Evolutionary conservation across 2,797 vertebrate species (phyloP), one percentile per base, ranked within the genome.

Genomic region (Danio albolineatus): DNA sequence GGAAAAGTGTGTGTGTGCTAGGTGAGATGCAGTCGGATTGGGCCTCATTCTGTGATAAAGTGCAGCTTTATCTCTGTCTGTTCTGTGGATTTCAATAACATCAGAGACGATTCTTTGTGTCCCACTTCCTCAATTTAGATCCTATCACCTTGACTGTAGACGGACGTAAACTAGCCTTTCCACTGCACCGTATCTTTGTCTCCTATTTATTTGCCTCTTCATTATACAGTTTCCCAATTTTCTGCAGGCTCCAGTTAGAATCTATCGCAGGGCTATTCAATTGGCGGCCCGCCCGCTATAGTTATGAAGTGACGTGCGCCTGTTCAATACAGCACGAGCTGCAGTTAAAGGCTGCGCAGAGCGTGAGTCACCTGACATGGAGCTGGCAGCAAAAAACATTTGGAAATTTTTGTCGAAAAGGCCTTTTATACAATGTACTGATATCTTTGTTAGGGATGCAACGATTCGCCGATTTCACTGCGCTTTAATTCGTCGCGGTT

Each of bases 61-160:
- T n/a, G 41, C 48, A 41, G 19, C 49, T 44, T 75, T 70, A 49
- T 81, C 64, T 70, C 36, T 51, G 61, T 54, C 53, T 21, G 17
- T 64, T 38, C 16, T 62, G 60, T 44, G 8, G 70, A 48, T 73
- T 73, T 70, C 65, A 74, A 78, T 78, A 57, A 67, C 62, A 75
- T 82, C 70, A 60, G 53, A 82, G 53, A 82, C 7, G 10, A 57
- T 62, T 78, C 81, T 65, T 82, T 74, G 76, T 82, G 69, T 16
- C 62, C 76, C 48, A 82, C 38, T 83, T 79, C 46, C 66, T 79
- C 64, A 79, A 83, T 79, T 75, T 70, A 79, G 81, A 83, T 83
- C 16, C 1, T 79, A 79, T 83, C 76, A 56, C 59, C 21, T 28
- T 64, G 14, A 53, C 74, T 60, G 67, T 51, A 66, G 60, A 57